Conservation (phyloP, 37 sponge, comb jelly and placozoan species). For the Hormiphora californensis region DNA sequence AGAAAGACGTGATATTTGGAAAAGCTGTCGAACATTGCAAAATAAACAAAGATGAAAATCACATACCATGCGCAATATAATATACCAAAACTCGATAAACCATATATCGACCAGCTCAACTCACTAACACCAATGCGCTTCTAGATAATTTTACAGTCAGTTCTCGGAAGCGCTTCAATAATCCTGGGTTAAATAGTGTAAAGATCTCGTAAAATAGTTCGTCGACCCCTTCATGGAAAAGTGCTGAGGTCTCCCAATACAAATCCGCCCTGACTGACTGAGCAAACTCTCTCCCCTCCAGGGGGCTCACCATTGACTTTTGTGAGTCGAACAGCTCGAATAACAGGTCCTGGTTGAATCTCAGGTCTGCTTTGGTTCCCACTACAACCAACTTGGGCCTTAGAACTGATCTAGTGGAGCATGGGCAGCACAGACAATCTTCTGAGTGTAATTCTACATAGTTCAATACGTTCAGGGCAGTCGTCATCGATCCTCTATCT, state of each 20-base stretch:
- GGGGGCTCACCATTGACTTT: neutral
- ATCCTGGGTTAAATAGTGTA: neutral
- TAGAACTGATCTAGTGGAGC: neutral
- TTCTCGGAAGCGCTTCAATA: neutral
- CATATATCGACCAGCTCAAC: no score
- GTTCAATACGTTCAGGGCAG: neutral
- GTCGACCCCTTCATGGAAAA: neutral
- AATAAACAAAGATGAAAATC: no score
- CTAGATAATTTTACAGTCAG: no score
- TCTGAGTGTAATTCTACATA: neutral
- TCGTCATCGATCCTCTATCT: constrained; percentile 2
- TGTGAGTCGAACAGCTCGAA: constrained; percentile 21
- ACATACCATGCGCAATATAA: no score
- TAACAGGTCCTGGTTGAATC: neutral
- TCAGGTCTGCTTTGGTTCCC: neutral
- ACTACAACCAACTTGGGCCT: neutral
- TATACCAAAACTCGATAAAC: no score
- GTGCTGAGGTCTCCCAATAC: neutral
- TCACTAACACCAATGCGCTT: no score
- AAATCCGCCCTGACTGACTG: neutral
- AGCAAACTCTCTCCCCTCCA: neutral
- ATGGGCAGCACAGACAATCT: neutral
- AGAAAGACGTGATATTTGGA: no score
- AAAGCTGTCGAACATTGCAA: no score
- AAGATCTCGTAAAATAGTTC: neutral